These are phyloP conservation scores for Cataglyphis cursor DNA, from an alignment of 2,888 invertebrate species.

Conservation along the genomic window DNA sequence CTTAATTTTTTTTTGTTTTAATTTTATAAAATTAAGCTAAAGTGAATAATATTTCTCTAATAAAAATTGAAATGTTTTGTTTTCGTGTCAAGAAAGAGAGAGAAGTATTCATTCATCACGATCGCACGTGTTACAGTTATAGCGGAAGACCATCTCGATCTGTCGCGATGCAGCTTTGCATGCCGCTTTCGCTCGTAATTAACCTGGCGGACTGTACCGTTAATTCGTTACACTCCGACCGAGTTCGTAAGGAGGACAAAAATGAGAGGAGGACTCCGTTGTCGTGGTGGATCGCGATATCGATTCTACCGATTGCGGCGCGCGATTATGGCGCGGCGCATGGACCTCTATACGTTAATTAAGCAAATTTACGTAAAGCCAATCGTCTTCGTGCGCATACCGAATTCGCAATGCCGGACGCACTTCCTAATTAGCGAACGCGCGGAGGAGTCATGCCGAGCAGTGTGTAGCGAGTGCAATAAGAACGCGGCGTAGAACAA, in stretches of 20 bases:
- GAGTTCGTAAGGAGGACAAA: conserved; percentile 1
- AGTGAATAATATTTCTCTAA: not conserved
- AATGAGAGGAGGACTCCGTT: conserved; percentile 52
- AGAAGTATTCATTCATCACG: not conserved
- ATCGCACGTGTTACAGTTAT: conserved; percentile 9
- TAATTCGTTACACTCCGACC: conserved; percentile 65
- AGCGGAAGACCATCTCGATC: conserved; percentile 43
- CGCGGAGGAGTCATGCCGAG: conserved; percentile 45
- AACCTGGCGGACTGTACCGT: conserved; percentile 71
- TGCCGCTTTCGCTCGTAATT: conserved; percentile 79
- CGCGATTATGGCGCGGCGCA: conserved; percentile 63
- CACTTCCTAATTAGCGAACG: conserved; percentile 68
- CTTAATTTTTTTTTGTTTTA: not conserved
- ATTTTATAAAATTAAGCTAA: not conserved
- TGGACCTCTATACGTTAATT: conserved; percentile 73
- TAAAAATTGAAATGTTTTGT: not conserved
- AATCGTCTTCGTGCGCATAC: conserved; percentile 17
- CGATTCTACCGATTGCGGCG: conserved; percentile 75
- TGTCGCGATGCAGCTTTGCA: conserved; percentile 58
- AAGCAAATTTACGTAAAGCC: conserved; percentile 68
- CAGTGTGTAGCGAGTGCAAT: not conserved
- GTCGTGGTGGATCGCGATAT: conserved; percentile 68
- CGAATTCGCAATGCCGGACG: conserved; percentile 42
- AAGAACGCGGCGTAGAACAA: conserved; percentile 30
- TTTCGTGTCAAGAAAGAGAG: not conserved